These are phyloP conservation scores for Origma solitaria DNA, from an alignment of 2,113 vertebrate species.

Conservation along the genomic window DNA sequence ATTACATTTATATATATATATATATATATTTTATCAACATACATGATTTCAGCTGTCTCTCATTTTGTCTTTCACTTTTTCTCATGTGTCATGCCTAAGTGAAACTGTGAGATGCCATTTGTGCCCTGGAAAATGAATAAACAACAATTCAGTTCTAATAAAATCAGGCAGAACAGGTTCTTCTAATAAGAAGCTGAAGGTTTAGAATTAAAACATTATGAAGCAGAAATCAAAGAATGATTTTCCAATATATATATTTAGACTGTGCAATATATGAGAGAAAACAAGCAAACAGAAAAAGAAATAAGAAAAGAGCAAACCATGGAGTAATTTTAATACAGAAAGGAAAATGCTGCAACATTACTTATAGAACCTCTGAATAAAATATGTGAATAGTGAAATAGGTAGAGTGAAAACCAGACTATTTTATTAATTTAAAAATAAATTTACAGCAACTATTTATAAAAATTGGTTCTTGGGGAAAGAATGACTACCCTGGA, in stretches of 20 bases:
- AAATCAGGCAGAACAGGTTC: background rate
- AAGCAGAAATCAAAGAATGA: background rate
- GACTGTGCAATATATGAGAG: background rate
- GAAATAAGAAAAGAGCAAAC: background rate
- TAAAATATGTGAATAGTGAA: background rate
- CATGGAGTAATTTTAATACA: background rate
- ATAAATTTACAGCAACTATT: background rate
- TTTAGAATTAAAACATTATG: background rate
- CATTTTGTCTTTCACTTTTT: background rate
- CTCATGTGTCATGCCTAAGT: background rate
- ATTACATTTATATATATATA: background rate
- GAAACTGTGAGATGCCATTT: background rate
- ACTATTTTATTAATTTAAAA: background rate
- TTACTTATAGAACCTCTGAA: background rate
- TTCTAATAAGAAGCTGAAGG: background rate
- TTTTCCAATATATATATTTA: background rate
- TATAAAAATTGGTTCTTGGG: background rate
- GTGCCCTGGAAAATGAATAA: background rate
- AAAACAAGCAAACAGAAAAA: background rate
- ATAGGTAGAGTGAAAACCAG: background rate
- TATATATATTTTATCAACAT: background rate
- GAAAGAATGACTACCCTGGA: background rate
- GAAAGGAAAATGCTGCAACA: background rate
- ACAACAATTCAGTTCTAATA: background rate
- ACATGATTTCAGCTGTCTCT: background rate